Percentiles rank a stretch among this genome's conserved stretches.
These are phyloP conservation scores for Antigone vipio DNA, from an alignment of 2,113 vertebrate genomes.

Conservation along the genomic window DNA sequence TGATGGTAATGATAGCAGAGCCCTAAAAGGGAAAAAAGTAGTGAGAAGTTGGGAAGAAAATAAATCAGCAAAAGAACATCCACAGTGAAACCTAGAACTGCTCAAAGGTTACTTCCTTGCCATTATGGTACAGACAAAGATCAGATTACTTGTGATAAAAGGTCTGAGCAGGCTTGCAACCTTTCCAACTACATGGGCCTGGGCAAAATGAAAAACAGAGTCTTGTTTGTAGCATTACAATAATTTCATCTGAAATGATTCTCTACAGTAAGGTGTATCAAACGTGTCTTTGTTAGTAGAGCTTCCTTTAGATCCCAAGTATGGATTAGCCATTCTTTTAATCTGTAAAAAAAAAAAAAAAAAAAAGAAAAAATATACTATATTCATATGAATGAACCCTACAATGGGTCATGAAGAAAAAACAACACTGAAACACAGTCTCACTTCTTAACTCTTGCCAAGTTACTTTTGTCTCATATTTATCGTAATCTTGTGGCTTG, in stretches of 20 bases:
- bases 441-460: not conserved
- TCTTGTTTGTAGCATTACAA: not conserved
- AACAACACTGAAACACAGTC: not conserved
- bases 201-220: not conserved
- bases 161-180: not conserved
- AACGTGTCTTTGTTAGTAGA: not conserved
- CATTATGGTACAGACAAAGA: not conserved
- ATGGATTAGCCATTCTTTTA: not conserved
- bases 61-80: not conserved
- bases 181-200: not conserved
- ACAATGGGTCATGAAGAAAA: not conserved
- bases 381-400: not conserved
- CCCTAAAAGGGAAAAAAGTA: not conserved
- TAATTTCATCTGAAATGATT: not conserved
- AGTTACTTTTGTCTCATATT: not conserved
- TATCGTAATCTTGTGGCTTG: not conserved
- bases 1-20: not conserved
- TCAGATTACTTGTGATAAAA: not conserved
- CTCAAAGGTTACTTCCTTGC: not conserved
- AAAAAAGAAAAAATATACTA: not conserved
- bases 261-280: not conserved
- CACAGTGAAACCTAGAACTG: not conserved
- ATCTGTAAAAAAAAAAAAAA: not conserved
- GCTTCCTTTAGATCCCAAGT: not conserved
- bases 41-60: not conserved